phyloP scores from a whole-genome alignment of 2,797 vertebrate genomes.

The Morelia viridis region DNA sequence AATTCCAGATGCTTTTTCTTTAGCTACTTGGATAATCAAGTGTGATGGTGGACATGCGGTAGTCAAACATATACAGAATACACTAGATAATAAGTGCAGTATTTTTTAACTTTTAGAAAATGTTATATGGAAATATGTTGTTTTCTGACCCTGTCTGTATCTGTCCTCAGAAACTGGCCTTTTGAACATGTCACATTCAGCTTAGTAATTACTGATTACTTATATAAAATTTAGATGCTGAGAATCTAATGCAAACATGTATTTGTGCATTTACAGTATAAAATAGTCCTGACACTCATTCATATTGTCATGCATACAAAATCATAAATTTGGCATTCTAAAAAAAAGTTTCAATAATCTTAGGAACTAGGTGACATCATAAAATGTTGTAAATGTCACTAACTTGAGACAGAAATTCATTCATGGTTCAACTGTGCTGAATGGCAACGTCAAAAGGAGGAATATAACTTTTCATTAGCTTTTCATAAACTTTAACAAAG shows the following conservation, averaged over 20 bases:
- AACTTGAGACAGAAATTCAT: not conserved
- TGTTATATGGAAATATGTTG: not conserved
- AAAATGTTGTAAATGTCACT: not conserved
- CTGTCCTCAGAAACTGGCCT: not conserved
- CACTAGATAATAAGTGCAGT: not conserved
- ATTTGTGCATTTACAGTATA: not conserved
- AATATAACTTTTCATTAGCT: not conserved
- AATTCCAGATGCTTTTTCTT: not conserved
- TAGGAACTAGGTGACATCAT: not conserved
- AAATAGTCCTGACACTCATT: not conserved
- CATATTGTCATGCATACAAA: not conserved
- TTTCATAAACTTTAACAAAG: not conserved
- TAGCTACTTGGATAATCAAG: not conserved
- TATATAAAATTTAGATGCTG: not conserved
- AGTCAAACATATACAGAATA: not conserved
- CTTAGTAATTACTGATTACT: not conserved
- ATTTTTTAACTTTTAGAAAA: not conserved
- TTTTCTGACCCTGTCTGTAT: not conserved
- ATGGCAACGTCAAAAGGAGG: not conserved
- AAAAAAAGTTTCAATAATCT: not conserved
- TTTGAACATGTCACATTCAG: not conserved
- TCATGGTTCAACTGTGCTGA: not conserved
- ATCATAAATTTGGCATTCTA: too few species aligned
- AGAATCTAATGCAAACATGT: not conserved
- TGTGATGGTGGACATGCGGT: not conserved